Conservation (phyloP, 2,888 invertebrate species). For the Cyclophora albipunctata region DNA sequence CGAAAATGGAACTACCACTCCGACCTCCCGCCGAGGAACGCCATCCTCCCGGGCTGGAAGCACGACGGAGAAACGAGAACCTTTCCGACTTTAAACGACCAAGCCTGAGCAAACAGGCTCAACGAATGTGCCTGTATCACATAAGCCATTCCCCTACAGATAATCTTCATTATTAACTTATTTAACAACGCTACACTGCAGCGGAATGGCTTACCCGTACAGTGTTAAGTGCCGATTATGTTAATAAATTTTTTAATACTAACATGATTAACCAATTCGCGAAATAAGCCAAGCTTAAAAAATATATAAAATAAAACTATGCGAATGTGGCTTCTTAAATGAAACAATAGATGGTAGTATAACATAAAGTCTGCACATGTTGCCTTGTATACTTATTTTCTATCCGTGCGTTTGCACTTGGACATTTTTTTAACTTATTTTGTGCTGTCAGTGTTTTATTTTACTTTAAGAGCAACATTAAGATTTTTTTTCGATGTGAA, state of each 20-base stretch:
- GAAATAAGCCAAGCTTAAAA: conserved; percentile 67
- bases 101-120: background rate
- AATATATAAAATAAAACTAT: conserved; percentile 32
- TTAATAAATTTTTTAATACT: conserved; percentile 45
- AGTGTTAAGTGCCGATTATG: conserved; percentile 41
- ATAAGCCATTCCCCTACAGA: conserved; percentile 38
- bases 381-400: conserved; percentile 72
- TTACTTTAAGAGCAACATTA: conserved; percentile 28
- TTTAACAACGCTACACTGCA: conserved; percentile 15
- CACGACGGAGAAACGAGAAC: conserved; percentile 78
- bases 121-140: conserved; percentile 26
- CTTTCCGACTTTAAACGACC: conserved; percentile 81
- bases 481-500: conserved; percentile 52
- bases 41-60: conserved; percentile 39
- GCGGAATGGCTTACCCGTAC: conserved; percentile 36
- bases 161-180: conserved; percentile 21
- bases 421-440: conserved; percentile 51
- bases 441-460: conserved; percentile 57
- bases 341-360: conserved; percentile 61
- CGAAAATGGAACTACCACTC: conserved; percentile 74
- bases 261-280: conserved; percentile 67
- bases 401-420: conserved; percentile 53
- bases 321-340: conserved; percentile 68
- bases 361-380: conserved; percentile 74
- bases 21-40: conserved; percentile 56